Percentiles rank a stretch among this genome's conserved stretches.
Conservation (phyloP, 2,113 vertebrate genomes). For the Polypterus bichir region DNA sequence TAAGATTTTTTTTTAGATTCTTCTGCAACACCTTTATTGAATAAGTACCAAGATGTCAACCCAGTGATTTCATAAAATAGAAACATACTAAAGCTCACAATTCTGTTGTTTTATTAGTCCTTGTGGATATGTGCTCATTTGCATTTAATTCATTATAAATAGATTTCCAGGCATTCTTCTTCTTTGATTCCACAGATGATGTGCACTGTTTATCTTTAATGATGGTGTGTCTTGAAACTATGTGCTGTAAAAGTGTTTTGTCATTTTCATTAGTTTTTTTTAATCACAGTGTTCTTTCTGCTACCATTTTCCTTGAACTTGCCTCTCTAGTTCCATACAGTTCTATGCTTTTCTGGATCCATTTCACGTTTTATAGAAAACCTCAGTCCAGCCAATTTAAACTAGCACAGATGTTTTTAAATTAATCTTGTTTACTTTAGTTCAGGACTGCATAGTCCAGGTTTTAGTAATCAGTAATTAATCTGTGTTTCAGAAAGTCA, state of each 20-base stretch:
- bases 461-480: too few relatives aligned
- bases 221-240: constrained; percentile 7
- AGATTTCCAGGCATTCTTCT: constrained; percentile 7
- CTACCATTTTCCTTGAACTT: background rate
- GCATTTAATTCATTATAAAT: constrained; percentile 3
- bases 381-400: background rate
- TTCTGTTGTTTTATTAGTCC: too few relatives aligned
- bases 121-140: too few relatives aligned
- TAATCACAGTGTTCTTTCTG: background rate
- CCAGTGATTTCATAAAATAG: too few relatives aligned
- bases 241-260: constrained; percentile 8
- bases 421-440: too few relatives aligned
- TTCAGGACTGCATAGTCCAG: too few relatives aligned
- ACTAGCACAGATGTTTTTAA: too few relatives aligned
- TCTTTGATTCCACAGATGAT: constrained; percentile 8
- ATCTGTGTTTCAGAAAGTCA: background rate
- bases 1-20: too few relatives aligned
- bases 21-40: too few relatives aligned
- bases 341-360: constrained; percentile 2
- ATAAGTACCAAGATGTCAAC: too few relatives aligned
- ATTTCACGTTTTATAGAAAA: constrained; percentile 10
- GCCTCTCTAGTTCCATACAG: constrained; percentile 1
- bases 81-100: too few relatives aligned
- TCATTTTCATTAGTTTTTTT: constrained; percentile 11
- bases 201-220: constrained; percentile 14